Base-by-base conservation (phyloP, 2,888 invertebrate genomes). In the Phasia obesa region DNA sequence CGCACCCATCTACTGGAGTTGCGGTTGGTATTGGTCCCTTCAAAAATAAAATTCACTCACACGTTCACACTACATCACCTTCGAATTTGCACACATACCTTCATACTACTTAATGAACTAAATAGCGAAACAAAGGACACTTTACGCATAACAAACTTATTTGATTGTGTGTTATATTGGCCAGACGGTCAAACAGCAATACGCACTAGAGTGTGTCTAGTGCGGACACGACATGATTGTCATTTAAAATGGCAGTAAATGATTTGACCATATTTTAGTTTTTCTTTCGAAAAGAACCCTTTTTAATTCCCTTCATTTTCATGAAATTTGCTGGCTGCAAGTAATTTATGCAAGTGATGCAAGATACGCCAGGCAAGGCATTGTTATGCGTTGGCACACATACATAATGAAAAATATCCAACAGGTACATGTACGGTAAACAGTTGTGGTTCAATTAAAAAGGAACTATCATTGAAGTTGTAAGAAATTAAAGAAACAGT, bases 231-330 rank as follows among this genome's bases (percentile, higher is more conserved):
- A 44, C 70, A 64, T 81, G 74, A 47, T 62, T 70, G 49, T 31
- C 44, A 70, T 70, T 51, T 57, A 73, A 65, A 64, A 64, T 88
- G 89, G 89, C 89, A 89, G 87, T 89, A 89, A 89, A 88, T 88
- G 89, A 89, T 89, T 89, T 89, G 88, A 87, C 88, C 88, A 86
- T 87, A 87, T 87, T 87, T 86, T 51, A 64, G 27, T 64, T 80
- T 11, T 35, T 59, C 17, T 65, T 42, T 38, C 25, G 5, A 59
- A 85, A 17, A 35, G 13, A 17, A 35, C 15, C 27, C 62, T 35
- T 35, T 59, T 59, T 21, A 3, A 47, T 59, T n/a, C n/a, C n/a
- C n/a, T 9, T 11, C 17, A 59, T 59, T 47, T 17, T 38, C 51
- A 53, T 53, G 23, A 67, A 25, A 42, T 25, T 31, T 13, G 35